phyloP scores from a whole-genome alignment of 2,888 invertebrate species.

The Cistogaster globosa region DNA sequence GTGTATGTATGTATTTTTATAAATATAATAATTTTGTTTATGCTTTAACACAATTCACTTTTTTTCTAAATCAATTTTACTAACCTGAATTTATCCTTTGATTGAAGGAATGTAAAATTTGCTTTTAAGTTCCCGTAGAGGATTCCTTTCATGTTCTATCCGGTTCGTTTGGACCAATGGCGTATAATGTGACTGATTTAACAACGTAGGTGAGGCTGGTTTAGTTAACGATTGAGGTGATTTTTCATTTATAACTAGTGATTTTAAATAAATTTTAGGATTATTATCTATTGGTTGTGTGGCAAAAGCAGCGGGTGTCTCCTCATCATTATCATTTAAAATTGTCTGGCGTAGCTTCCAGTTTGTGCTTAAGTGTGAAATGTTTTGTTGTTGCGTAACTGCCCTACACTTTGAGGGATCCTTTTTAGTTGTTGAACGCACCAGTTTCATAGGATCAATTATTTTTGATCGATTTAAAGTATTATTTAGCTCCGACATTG shows the following conservation, averaged over 20 bases:
- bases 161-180: conserved; percentile 77
- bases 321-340: conserved; percentile 74
- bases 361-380: conserved; percentile 75
- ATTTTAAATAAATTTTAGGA: not conserved
- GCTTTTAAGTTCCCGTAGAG: no score
- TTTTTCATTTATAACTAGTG: conserved; percentile 10
- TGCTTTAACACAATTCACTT: no score
- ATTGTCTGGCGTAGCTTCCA: conserved; percentile 79
- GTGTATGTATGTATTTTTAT: no score
- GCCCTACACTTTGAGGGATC: conserved; percentile 67
- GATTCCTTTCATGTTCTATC: no score
- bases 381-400: conserved; percentile 54
- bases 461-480: conserved; percentile 78
- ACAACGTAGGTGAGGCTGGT: conserved; percentile 27
- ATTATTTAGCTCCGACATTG: conserved; percentile 72
- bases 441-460: conserved; percentile 78
- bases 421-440: conserved; percentile 79
- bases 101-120: no score
- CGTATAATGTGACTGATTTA: conserved; percentile 73
- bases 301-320: not conserved
- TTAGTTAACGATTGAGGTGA: conserved; percentile 55
- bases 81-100: no score
- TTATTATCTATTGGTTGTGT: not conserved
- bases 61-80: no score
- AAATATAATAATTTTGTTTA: no score